Evolutionary conservation across 2,888 invertebrate species (phyloP).

Genomic region (Eretmocerus hayati): DNA sequence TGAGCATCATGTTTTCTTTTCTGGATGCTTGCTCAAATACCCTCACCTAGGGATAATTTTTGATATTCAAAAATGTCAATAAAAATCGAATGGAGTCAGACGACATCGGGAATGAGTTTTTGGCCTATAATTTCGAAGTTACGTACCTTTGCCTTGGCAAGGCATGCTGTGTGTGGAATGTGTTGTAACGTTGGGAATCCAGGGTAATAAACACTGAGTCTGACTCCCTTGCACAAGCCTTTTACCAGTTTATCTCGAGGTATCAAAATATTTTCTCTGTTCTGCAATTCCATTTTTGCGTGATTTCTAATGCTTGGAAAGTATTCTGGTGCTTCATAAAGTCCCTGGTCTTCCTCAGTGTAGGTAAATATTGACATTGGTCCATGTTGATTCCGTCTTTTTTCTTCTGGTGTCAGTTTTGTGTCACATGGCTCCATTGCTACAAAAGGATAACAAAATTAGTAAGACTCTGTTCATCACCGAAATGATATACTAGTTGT

Average conservation of each 20-base stretch:
- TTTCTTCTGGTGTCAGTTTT: constrained; percentile 63
- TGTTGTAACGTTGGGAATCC: constrained; percentile 92
- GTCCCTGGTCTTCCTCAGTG: constrained; percentile 55
- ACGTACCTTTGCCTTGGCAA: constrained; percentile 41
- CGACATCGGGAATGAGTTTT: no score
- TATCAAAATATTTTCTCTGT: constrained; percentile 56
- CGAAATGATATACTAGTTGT: background rate
- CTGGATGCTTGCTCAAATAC: constrained; percentile 83
- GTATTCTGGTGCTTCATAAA: constrained; percentile 54
- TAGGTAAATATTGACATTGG: constrained; percentile 78
- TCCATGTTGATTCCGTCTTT: constrained; percentile 72
- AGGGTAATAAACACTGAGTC: constrained; percentile 66
- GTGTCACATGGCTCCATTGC: constrained; percentile 69
- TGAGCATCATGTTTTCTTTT: constrained; percentile 75
- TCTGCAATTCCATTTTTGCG: constrained; percentile 50
- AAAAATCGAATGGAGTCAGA: no score
- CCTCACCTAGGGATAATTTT: constrained; percentile 60
- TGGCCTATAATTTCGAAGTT: no score
- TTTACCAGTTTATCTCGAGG: constrained; percentile 55
- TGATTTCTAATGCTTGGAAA: constrained; percentile 57
- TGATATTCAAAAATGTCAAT: no score
- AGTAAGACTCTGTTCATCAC: constrained; percentile 1
- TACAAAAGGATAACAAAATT: constrained; percentile 1
- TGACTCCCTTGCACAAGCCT: constrained; percentile 65
- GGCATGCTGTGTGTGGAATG: constrained; percentile 64